Conservation (phyloP, 1,140 invertebrate species). For the Zophobas atratus region DNA sequence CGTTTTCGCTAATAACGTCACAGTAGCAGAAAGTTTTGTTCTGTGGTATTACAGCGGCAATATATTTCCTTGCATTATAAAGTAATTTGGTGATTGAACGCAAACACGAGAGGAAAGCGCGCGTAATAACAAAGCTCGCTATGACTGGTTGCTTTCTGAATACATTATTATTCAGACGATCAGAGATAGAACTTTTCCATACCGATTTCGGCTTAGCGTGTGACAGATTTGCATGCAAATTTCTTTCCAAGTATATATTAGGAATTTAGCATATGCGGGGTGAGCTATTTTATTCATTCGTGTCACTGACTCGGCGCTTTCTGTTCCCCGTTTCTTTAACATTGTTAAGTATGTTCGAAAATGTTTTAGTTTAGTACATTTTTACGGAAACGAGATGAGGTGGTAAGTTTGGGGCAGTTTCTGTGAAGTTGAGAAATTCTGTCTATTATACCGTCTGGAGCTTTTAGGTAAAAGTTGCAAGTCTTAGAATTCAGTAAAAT, state of each 20-base stretch:
- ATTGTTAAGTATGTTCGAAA: slow-evolving; percentile 3
- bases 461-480: no score
- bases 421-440: no score
- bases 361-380: not conserved
- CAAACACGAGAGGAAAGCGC: slow-evolving; percentile 55
- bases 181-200: slow-evolving; percentile 64
- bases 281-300: slow-evolving; percentile 49
- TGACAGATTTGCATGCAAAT: slow-evolving; percentile 66
- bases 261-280: slow-evolving; percentile 62
- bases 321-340: slow-evolving; percentile 27
- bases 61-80: slow-evolving; percentile 56
- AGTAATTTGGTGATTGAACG: slow-evolving; percentile 59
- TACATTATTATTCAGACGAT: slow-evolving; percentile 66
- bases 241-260: slow-evolving; percentile 65
- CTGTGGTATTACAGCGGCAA: slow-evolving; percentile 45
- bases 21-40: slow-evolving; percentile 19
- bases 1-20: slow-evolving; percentile 7
- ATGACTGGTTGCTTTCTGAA: slow-evolving; percentile 60
- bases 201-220: slow-evolving; percentile 64
- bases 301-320: slow-evolving; percentile 45
- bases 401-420: no score
- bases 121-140: slow-evolving; percentile 59
- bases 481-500: no score
- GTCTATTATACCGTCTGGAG: no score
- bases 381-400: no score